Conservation (phyloP, 30 jellyfish, hydroid and myxozoan species). For the Mastigias papua region DNA sequence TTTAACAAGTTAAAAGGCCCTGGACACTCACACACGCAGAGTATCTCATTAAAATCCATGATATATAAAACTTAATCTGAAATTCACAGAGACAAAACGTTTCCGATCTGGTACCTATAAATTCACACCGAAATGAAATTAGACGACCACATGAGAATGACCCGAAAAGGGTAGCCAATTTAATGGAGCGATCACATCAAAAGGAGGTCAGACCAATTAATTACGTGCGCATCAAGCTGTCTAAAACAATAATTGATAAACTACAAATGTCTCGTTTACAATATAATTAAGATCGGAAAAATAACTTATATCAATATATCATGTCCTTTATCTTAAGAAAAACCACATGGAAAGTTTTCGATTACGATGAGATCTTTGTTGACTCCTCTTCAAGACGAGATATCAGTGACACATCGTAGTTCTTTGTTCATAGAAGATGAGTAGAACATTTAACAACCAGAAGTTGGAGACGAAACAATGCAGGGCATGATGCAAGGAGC, state of each 20-base stretch:
- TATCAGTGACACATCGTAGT: background rate
- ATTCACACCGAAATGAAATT: background rate
- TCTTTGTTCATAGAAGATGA: too few relatives aligned
- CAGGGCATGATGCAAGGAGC: too few relatives aligned
- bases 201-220: slow-evolving; percentile 6
- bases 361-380: background rate
- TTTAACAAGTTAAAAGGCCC: too few relatives aligned
- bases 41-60: background rate
- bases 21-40: too few relatives aligned
- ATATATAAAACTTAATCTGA: background rate
- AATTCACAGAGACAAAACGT: background rate
- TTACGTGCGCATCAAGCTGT: background rate
- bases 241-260: background rate
- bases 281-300: slow-evolving; percentile 3
- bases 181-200: background rate
- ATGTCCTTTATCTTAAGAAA: background rate
- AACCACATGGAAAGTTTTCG: background rate
- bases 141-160: background rate
- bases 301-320: background rate
- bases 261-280: background rate
- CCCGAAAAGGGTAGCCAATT: background rate
- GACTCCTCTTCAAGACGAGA: background rate
- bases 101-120: background rate
- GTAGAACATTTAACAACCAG: too few relatives aligned
- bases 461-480: too few relatives aligned